A percentile compares a stretch with the other conserved stretches of the same genome.
Conservation (phyloP, 2,113 vertebrate genomes). For the Melierax canorus region DNA sequence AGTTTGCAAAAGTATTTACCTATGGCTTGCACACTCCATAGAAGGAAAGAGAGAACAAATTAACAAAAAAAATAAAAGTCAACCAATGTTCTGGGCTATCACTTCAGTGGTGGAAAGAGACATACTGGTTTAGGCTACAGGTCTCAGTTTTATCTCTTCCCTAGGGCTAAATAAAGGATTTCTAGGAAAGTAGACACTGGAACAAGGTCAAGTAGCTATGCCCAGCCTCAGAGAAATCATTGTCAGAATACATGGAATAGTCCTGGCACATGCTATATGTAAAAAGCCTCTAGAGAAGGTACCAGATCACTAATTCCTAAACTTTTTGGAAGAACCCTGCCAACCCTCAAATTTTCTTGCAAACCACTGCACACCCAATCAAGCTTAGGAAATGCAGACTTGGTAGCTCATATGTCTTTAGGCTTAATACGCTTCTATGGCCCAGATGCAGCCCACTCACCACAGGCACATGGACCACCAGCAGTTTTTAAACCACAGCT, state of each 20-base stretch:
- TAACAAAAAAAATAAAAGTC: not conserved
- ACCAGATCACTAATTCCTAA: not conserved
- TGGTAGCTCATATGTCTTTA: conserved; percentile 19
- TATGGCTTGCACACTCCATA: not conserved
- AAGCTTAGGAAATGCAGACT: conserved; percentile 7
- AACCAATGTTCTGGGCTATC: not conserved
- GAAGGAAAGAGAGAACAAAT: not conserved
- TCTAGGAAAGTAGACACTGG: conserved; percentile 24
- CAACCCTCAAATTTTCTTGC: conserved; percentile 39
- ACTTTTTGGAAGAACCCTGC: not conserved
- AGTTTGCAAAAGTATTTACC: not conserved
- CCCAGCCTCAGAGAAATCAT: not conserved
- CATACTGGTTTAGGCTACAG: not conserved
- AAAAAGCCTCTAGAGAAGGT: not conserved
- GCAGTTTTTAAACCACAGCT: not conserved
- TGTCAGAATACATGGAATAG: not conserved
- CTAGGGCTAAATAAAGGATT: not conserved
- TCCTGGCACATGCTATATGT: not conserved
- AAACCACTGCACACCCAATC: conserved; percentile 27
- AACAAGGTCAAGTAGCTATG: not conserved
- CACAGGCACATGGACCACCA: conserved; percentile 10
- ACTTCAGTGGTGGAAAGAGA: not conserved
- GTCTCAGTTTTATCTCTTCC: not conserved
- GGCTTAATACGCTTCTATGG: not conserved
- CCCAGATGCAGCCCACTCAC: conserved; percentile 13